Evolutionary conservation across 2,888 invertebrate genomes (phyloP), one percentile per base, ranked within the genome.

Genomic region (Drosophila kuntzei): DNA sequence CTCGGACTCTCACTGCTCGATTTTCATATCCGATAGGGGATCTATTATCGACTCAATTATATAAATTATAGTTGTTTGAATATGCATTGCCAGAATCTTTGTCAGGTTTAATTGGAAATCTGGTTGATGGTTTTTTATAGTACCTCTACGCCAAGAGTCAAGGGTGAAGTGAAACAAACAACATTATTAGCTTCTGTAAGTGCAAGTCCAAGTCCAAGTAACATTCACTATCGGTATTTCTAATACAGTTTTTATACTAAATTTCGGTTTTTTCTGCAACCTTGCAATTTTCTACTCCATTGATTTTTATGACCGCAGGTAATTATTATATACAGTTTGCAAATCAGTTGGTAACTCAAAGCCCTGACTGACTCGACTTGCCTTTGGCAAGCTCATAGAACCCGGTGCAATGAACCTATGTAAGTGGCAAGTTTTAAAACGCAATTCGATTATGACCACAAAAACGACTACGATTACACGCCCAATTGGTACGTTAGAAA

Each of bases 221-320:
- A 41, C 6, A 12, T 41, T 41, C 39, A 4, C 5, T 41, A 41
- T 5, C 20, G 39, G 14, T n/a, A 53, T 64, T 62, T 50, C 53
- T 32, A 71, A 58, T 53, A 65, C 32, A 37, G 25, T 49, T 63
- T 51, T 37, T n/a, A 22, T 61, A 55, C 58, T 53, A 34, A 44
- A 36, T 22, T 61, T 46, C 25, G 20, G 9, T 20, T 41, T 46
- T 46, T 60, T 73, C 65, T 89, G 85, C 85, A 82, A 79, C 71
- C 72, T 67, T 73, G 79, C 85, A 84, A 80, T 87, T 84, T 84
- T 84, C 76, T 68, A 87, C 78, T 59, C 70, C 71, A 78, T 71
- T 84, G 85, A 78, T 70, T 64, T 73, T 73, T 67, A 67, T 75
- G 58, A 81, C 84, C 70, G 75, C 80, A 79, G 43, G 12, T 68